A percentile compares a stretch with the other conserved stretches of the same genome.
phyloP scores from a whole-genome alignment of 2,888 invertebrate species.

The Drosophila diplacantha region DNA sequence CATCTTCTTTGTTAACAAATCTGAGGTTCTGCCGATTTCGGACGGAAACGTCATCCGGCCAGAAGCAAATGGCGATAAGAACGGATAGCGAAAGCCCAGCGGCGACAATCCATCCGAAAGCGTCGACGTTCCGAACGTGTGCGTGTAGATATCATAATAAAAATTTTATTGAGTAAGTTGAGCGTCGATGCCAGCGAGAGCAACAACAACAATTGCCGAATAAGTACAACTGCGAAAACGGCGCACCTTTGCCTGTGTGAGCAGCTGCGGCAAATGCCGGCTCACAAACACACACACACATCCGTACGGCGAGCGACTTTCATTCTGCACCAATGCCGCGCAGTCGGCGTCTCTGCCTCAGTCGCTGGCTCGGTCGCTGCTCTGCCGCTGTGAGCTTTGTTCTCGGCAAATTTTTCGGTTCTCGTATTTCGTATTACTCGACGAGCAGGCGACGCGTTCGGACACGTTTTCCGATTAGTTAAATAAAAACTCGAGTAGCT shows the following conservation, averaged over 20 bases:
- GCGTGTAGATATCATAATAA: conserved; percentile 75
- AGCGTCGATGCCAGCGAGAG: conserved; percentile 38
- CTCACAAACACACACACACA: conserved; percentile 14
- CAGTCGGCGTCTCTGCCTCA: conserved; percentile 15
- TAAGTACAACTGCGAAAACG: conserved; percentile 34
- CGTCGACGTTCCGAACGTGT: conserved; percentile 51
- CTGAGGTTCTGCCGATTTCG: conserved; percentile 30
- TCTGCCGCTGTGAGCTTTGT: conserved; percentile 48
- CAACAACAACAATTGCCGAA: conserved; percentile 27
- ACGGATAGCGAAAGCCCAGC: conserved; percentile 26
- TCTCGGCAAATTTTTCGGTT: conserved; percentile 56
- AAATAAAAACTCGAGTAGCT: conserved; percentile 55
- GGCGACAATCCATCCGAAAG: conserved; percentile 33
- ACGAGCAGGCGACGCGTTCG: conserved; percentile 70
- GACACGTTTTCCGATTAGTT: conserved; percentile 29
- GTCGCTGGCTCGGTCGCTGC: conserved; percentile 33
- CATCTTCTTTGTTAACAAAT: conserved; percentile 45
- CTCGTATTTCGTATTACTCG: conserved; percentile 66
- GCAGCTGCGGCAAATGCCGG: conserved; percentile 43
- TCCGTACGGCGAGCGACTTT: conserved; percentile 22
- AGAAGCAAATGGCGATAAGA: conserved; percentile 31
- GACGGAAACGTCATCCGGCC: conserved; percentile 33
- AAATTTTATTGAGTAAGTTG: conserved; percentile 76
- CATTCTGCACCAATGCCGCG: conserved; percentile 37
- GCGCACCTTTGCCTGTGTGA: conserved; percentile 22